These are phyloP conservation scores for Lagorchestes hirsutus DNA, from an alignment of 2,797 vertebrate species.

Conservation along the genomic window DNA sequence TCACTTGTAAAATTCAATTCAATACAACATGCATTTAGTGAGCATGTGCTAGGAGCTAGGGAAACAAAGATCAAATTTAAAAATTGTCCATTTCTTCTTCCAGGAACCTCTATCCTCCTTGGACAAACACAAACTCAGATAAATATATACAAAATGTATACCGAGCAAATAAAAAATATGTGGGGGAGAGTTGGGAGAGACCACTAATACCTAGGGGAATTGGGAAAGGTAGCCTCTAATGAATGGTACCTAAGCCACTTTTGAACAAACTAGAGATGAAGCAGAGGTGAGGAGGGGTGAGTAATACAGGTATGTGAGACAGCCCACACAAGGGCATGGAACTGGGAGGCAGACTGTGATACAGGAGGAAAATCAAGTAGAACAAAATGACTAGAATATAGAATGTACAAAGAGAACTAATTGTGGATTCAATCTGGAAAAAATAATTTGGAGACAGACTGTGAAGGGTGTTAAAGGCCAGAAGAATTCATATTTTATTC, in stretches of 20 bases:
- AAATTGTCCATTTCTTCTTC: neutral
- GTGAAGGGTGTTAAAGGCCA: neutral
- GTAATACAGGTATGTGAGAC: neutral
- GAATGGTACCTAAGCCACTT: neutral
- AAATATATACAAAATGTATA: neutral
- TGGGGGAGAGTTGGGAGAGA: neutral
- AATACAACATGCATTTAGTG: neutral
- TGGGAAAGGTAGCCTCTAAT: neutral
- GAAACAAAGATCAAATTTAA: neutral
- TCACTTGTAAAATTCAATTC: neutral
- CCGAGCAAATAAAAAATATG: neutral
- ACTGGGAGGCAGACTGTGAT: neutral
- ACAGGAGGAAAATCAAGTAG: neutral
- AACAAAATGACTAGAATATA: neutral
- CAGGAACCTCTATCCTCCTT: neutral
- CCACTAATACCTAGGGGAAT: neutral
- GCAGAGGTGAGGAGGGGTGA: neutral
- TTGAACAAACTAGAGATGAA: neutral
- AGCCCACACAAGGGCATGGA: neutral
- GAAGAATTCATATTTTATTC: neutral
- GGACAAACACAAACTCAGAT: neutral
- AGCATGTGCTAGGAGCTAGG: neutral
- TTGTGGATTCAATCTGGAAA: neutral
- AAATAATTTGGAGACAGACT: neutral
- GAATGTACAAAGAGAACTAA: neutral